A percentile compares a stretch with the other conserved stretches of the same genome.
Conservation (phyloP, 2,113 vertebrate genomes). For the Pavo muticus region DNA sequence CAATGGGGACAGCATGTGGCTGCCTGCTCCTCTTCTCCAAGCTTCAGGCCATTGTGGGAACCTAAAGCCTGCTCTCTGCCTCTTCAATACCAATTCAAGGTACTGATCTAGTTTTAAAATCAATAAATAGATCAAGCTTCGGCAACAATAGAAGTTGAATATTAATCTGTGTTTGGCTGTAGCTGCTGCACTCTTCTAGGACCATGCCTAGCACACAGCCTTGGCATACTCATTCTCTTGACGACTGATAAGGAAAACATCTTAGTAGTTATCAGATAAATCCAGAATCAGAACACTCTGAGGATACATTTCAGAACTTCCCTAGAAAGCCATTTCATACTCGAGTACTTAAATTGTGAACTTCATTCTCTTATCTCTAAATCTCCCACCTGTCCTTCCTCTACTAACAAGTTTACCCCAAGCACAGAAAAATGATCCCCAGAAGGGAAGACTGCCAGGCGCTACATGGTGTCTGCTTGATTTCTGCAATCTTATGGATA, state of each 20-base stretch:
- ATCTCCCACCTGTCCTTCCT: background rate
- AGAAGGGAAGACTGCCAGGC: background rate
- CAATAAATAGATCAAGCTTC: background rate
- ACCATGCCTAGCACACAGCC: background rate
- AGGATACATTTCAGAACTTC: background rate
- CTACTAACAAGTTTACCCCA: background rate
- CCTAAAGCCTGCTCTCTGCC: background rate
- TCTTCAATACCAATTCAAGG: background rate
- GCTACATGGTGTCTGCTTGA: background rate
- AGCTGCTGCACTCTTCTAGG: background rate
- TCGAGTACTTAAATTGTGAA: background rate
- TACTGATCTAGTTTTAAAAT: background rate
- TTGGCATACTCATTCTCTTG: background rate
- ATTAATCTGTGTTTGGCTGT: background rate
- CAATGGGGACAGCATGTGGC: background rate
- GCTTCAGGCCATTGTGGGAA: background rate
- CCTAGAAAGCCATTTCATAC: background rate
- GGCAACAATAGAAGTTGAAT: background rate
- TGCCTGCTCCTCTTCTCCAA: background rate
- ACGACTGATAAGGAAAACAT: background rate
- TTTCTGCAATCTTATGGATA: background rate
- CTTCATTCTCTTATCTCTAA: background rate
- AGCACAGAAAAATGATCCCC: background rate
- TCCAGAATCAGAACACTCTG: background rate
- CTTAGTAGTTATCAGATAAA: background rate